phyloP scores from a whole-genome alignment of 2,888 invertebrate genomes.

The Sinelater perroti region DNA sequence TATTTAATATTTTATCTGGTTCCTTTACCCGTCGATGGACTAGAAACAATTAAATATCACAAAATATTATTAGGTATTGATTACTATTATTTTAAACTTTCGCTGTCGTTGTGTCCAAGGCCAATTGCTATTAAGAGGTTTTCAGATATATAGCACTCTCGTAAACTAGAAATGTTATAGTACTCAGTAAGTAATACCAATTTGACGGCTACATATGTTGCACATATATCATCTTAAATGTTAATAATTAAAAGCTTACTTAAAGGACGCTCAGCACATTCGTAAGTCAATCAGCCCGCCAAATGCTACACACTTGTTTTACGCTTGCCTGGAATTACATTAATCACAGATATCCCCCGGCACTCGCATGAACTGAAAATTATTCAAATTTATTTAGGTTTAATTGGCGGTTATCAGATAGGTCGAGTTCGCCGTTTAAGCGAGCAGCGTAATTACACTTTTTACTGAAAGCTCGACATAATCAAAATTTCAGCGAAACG shows the following conservation, averaged over 20 bases:
- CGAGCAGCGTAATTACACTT: conserved; percentile 1
- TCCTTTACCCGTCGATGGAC: no score
- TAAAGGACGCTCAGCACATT: not conserved
- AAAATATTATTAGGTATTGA: no score
- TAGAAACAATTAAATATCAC: no score
- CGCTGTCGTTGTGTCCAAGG: no score
- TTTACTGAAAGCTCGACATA: conserved; percentile 1
- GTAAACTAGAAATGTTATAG: no score
- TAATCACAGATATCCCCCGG: not conserved
- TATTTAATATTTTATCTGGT: no score
- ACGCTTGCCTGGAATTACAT: not conserved
- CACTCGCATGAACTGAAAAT: conserved; percentile 4
- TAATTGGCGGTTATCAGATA: not conserved
- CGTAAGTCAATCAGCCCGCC: not conserved
- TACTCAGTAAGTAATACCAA: no score
- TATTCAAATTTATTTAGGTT: not conserved
- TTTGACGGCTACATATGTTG: no score
- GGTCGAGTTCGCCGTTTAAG: not conserved
- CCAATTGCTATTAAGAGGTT: no score
- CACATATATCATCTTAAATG: conserved; percentile 4
- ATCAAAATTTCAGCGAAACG: conserved; percentile 6
- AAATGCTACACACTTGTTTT: not conserved
- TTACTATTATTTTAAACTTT: no score
- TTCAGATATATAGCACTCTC: no score
- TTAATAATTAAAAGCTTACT: conserved; percentile 1